Percentiles rank a stretch among this genome's conserved stretches.
Conservation (phyloP, 1,140 invertebrate species). For the Drosophila santomea region DNA sequence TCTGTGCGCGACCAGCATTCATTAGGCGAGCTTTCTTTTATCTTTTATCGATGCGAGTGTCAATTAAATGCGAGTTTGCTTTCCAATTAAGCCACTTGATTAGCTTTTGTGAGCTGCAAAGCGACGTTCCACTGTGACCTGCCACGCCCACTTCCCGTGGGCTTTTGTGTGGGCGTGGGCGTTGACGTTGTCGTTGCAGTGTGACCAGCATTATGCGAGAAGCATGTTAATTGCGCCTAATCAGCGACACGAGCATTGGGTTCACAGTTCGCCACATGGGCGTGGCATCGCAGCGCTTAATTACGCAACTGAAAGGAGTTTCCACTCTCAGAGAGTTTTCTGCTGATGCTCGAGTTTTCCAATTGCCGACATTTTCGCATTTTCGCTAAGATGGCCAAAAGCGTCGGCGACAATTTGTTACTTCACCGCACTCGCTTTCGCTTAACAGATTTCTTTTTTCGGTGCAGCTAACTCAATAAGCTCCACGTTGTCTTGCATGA, state of each 20-base stretch:
- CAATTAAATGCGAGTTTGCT: slow-evolving; percentile 79
- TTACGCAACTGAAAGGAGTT: slow-evolving; percentile 48
- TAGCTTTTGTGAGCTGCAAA: slow-evolving; percentile 53
- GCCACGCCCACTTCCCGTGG: slow-evolving; percentile 3
- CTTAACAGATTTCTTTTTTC: slow-evolving; percentile 65
- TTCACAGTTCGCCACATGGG: slow-evolving; percentile 30
- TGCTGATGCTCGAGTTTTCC: slow-evolving; percentile 9
- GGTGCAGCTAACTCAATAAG: slow-evolving; percentile 73
- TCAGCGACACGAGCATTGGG: slow-evolving; percentile 48
- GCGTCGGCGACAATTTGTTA: slow-evolving; percentile 47
- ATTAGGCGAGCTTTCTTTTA: slow-evolving; percentile 38
- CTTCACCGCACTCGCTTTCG: slow-evolving; percentile 52
- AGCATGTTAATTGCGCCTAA: slow-evolving; percentile 78
- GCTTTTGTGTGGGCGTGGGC: slow-evolving; percentile 7
- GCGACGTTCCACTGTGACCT: not conserved
- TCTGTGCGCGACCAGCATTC: slow-evolving; percentile 8
- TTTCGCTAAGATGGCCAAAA: slow-evolving; percentile 20
- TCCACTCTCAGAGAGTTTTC: slow-evolving; percentile 1
- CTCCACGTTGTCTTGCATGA: slow-evolving; percentile 49
- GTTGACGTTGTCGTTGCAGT: slow-evolving; percentile 36
- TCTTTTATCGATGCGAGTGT: slow-evolving; percentile 59
- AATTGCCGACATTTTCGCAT: slow-evolving; percentile 10
- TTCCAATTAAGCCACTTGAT: slow-evolving; percentile 82
- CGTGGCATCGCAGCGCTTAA: slow-evolving; percentile 61
- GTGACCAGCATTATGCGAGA: slow-evolving; percentile 59